These are phyloP conservation scores for Myopa testacea DNA, from an alignment of 2,888 invertebrate species.

Conservation along the genomic window DNA sequence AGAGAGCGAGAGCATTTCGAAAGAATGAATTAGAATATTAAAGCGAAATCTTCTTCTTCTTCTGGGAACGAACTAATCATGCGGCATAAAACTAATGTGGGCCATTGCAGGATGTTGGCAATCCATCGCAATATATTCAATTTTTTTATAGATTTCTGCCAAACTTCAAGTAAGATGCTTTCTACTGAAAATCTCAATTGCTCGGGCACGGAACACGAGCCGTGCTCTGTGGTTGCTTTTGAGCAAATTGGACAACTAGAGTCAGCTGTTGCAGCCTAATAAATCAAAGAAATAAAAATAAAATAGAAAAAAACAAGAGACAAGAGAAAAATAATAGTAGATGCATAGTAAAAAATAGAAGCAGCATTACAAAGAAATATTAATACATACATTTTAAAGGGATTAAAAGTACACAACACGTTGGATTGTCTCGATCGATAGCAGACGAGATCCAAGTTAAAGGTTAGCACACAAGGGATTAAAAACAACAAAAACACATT, in stretches of 20 bases:
- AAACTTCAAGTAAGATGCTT: slow-evolving; percentile 61
- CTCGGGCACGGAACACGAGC: slow-evolving; percentile 58
- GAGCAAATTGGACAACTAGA: slow-evolving; percentile 62
- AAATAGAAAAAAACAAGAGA: slow-evolving; percentile 50
- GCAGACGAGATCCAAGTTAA: not conserved
- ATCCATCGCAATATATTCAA: slow-evolving; percentile 62
- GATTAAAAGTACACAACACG: not conserved
- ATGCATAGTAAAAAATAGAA: slow-evolving; percentile 15
- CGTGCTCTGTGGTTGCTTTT: slow-evolving; percentile 58
- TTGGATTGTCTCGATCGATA: not conserved
- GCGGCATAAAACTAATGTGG: slow-evolving; percentile 63
- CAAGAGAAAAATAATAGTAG: slow-evolving; percentile 50
- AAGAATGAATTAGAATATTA: slow-evolving; percentile 48
- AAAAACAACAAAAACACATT: too few relatives aligned
- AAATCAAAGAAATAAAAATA: slow-evolving; percentile 54
- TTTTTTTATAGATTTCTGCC: slow-evolving; percentile 60
- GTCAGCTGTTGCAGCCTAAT: slow-evolving; percentile 58
- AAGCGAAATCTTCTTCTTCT: slow-evolving; percentile 59
- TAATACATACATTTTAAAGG: not conserved
- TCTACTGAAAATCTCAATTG: slow-evolving; percentile 63
- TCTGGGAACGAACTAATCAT: slow-evolving; percentile 62
- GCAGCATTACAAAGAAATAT: slow-evolving; percentile 45
- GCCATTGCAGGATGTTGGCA: slow-evolving; percentile 65
- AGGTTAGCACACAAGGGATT: too few relatives aligned
- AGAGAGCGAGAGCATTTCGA: not conserved